A percentile compares a stretch with the other conserved stretches of the same genome.
These are phyloP conservation scores for Salvelinus alpinus DNA, from an alignment of 2,113 vertebrate species.

Conservation along the genomic window DNA sequence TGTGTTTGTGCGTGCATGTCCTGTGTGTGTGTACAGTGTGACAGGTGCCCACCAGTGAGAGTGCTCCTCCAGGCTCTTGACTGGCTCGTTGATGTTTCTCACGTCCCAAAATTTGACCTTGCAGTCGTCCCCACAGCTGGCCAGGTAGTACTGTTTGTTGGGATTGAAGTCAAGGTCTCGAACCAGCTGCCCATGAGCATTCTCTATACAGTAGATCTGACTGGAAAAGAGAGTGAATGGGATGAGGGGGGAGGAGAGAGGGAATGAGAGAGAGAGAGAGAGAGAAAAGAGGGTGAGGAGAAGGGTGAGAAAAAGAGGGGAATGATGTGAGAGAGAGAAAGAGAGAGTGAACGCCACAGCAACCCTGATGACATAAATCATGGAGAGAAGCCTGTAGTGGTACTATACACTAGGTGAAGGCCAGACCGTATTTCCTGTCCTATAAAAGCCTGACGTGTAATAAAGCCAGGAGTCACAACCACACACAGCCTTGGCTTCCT, in stretches of 20 bases:
- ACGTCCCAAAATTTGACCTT: constrained; percentile 99
- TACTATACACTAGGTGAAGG: neutral
- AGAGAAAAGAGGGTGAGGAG: neutral
- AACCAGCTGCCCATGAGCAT: constrained; percentile 96
- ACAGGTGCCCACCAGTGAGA: constrained; percentile 87
- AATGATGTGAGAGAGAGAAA: neutral
- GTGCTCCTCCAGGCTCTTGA: constrained; percentile 94
- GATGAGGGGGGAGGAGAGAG: neutral
- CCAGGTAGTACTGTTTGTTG: constrained; percentile 97
- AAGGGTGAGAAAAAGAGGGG: neutral
- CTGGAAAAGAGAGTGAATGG: constrained; percentile 64
- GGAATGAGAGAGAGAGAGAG: constrained; percentile 10
- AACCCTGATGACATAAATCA: neutral
- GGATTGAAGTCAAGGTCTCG: constrained; percentile 98
- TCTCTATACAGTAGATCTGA: constrained; percentile 98
- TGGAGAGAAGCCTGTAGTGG: neutral
- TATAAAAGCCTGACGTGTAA: neutral
- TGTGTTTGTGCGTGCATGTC: neutral
- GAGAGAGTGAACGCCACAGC: neutral
- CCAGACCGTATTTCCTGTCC: neutral
- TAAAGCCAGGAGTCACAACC: neutral
- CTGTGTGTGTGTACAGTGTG: neutral
- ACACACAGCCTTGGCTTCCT: too few relatives aligned
- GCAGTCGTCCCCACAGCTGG: constrained; percentile 98
- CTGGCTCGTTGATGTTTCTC: constrained; percentile 85